Conservation (phyloP, 1,140 invertebrate genomes). For the Hylaeus anthracinus region DNA sequence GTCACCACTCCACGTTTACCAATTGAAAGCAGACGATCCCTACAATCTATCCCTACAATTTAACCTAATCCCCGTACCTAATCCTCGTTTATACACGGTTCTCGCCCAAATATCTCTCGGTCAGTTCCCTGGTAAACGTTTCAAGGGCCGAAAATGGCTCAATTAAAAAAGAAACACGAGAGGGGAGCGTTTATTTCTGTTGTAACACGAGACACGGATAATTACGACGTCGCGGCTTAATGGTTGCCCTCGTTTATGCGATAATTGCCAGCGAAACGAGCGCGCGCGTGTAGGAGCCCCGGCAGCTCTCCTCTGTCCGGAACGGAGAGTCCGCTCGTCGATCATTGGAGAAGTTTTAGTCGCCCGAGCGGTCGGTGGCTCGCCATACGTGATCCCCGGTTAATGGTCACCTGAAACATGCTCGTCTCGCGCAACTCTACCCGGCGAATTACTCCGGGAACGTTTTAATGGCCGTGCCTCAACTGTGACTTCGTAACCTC, state of each 20-base stretch:
- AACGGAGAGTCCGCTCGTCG: conserved; percentile 49
- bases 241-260: conserved; percentile 66
- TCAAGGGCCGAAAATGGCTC: conserved; percentile 30
- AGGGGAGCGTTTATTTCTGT: conserved; percentile 40
- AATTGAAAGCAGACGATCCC: too few species aligned
- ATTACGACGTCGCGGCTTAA: conserved; percentile 56
- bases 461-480: background rate
- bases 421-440: background rate
- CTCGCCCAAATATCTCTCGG: too few species aligned
- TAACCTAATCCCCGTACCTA: too few species aligned
- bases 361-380: too few species aligned
- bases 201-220: conserved; percentile 58
- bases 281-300: conserved; percentile 40
- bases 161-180: conserved; percentile 36
- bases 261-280: conserved; percentile 65
- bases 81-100: too few species aligned
- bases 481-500: background rate
- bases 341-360: conserved; percentile 58
- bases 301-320: conserved; percentile 7
- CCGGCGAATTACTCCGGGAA: background rate
- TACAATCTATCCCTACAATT: too few species aligned
- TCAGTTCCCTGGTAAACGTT: background rate
- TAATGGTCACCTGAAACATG: conserved; percentile 2
- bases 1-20: too few species aligned
- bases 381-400: background rate